phyloP scores from a whole-genome alignment of 2,113 vertebrate genomes.

The Gavia stellata region DNA sequence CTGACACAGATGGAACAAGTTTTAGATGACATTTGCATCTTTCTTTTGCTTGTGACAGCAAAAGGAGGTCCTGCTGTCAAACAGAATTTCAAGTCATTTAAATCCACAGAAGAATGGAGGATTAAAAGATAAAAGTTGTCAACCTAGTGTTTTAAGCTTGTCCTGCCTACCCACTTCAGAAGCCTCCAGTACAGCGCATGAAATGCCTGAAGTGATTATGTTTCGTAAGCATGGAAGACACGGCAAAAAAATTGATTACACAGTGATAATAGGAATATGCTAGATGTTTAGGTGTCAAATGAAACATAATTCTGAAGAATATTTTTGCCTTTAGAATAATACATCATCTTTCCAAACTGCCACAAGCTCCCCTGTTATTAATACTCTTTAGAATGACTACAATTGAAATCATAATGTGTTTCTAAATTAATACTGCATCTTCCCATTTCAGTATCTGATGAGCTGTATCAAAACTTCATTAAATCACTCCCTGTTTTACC shows the following conservation, averaged over 20 bases:
- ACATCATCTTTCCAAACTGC: conserved; percentile 52
- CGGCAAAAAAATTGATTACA: conserved; percentile 27
- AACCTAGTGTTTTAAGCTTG: not conserved
- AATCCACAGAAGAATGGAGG: not conserved
- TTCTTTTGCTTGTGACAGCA: not conserved
- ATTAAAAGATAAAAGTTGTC: conserved; percentile 30
- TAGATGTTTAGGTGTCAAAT: conserved; percentile 60
- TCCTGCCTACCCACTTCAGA: not conserved
- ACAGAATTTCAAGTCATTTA: not conserved
- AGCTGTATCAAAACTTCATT: conserved; percentile 72
- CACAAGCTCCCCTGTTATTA: conserved; percentile 53
- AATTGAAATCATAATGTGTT: conserved; percentile 63
- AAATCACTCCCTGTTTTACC: conserved; percentile 58
- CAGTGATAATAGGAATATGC: conserved; percentile 33
- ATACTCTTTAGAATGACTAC: conserved; percentile 47
- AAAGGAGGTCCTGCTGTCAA: conserved; percentile 18
- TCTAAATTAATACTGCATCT: conserved; percentile 68
- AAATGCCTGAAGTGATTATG: conserved; percentile 12
- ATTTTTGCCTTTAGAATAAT: conserved; percentile 55
- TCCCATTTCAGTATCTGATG: conserved; percentile 63
- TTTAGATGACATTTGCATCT: not conserved
- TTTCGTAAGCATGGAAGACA: not conserved
- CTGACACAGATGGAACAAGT: not conserved
- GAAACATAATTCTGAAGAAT: conserved; percentile 57
- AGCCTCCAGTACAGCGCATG: not conserved